Conservation (phyloP, 2,113 vertebrate genomes). For the Labrus mixtus region DNA sequence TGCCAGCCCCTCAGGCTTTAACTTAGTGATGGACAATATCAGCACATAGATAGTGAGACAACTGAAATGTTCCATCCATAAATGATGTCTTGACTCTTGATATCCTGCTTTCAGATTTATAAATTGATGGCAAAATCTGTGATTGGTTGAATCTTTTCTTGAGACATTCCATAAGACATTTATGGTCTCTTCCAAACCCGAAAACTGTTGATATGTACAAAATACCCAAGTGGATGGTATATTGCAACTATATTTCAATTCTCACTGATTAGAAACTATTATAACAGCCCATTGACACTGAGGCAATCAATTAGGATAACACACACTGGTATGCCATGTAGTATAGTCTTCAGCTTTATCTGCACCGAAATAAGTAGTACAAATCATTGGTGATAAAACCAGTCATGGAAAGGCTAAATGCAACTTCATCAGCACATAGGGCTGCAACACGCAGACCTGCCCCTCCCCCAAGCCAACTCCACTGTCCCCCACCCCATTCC, state of each 20-base stretch:
- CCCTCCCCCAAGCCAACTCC: slow-evolving; percentile 50
- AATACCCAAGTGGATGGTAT: neutral
- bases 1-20: neutral
- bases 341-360: slow-evolving; percentile 7
- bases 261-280: neutral
- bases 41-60: neutral
- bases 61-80: neutral
- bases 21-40: neutral
- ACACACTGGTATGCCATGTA: neutral
- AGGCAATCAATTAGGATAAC: neutral
- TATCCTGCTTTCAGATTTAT: neutral
- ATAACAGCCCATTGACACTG: neutral
- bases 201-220: neutral
- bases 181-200: too few relatives aligned
- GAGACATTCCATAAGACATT: too few relatives aligned
- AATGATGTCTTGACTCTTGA: neutral
- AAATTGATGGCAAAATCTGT: neutral
- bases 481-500: slow-evolving; percentile 54
- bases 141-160: neutral
- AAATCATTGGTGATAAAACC: slow-evolving; percentile 42
- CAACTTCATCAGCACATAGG: slow-evolving; percentile 42
- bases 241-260: too few relatives aligned
- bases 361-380: slow-evolving; percentile 4
- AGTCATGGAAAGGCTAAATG: slow-evolving; percentile 51
- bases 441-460: neutral